phyloP scores from a whole-genome alignment of 2,113 vertebrate species.

The Ptilorrhoa leucosticta region DNA sequence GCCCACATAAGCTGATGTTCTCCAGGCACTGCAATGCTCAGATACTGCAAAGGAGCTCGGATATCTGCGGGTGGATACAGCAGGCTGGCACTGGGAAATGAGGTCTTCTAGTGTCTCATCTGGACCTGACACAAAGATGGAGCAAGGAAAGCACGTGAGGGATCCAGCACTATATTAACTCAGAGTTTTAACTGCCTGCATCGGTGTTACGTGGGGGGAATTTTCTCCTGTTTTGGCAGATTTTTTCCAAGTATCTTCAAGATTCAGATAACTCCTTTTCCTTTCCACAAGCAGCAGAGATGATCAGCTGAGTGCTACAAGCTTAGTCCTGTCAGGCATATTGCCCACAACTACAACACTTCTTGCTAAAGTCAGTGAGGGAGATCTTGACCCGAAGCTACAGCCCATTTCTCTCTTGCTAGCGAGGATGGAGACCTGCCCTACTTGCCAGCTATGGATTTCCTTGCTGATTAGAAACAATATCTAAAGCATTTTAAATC shows the following conservation, averaged over 20 bases:
- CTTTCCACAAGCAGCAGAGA: background rate
- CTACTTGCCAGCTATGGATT: background rate
- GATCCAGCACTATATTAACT: background rate
- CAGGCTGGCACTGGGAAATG: background rate
- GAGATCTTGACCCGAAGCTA: background rate
- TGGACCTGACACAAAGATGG: background rate
- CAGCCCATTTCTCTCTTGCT: background rate
- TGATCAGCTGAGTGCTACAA: background rate
- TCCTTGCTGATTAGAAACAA: background rate
- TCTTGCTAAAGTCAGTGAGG: background rate
- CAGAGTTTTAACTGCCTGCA: background rate
- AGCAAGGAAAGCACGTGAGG: background rate
- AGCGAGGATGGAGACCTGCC: background rate
- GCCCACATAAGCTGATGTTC: background rate
- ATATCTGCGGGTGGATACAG: background rate
- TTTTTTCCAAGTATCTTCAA: background rate
- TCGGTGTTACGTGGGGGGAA: fast-evolving
- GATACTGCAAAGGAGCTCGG: background rate
- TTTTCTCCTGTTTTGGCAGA: background rate
- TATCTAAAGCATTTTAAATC: background rate
- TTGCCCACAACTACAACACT: background rate
- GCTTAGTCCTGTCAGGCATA: background rate
- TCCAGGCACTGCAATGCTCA: background rate
- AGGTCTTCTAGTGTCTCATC: background rate
- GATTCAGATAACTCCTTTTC: background rate